Conservation (phyloP, 2,888 invertebrate species). For the Napeogenes sylphis region DNA sequence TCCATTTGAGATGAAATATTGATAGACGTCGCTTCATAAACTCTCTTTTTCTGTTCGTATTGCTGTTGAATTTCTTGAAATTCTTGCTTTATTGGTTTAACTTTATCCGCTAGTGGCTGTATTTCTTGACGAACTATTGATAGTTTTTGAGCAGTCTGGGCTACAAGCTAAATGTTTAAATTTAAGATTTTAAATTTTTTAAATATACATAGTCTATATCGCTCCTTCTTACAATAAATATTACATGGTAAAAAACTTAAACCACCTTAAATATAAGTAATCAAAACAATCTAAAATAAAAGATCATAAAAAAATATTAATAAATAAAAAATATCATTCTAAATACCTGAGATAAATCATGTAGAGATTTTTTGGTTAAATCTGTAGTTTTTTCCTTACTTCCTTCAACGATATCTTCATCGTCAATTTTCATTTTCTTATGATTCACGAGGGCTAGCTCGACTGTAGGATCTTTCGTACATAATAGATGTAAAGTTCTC, state of each 20-base stretch:
- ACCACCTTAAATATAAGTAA: too few relatives aligned
- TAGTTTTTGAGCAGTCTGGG: constrained; percentile 78
- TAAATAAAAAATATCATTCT: not conserved
- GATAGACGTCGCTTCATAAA: constrained; percentile 81
- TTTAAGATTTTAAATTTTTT: constrained; percentile 10
- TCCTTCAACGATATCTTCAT: constrained; percentile 78
- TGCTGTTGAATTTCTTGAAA: constrained; percentile 80
- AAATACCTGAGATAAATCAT: constrained; percentile 69
- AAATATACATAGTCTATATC: not conserved
- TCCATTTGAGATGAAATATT: constrained; percentile 76
- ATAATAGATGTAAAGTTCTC: constrained; percentile 86
- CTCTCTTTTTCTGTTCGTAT: constrained; percentile 82
- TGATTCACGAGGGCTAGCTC: constrained; percentile 73
- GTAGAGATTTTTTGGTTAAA: constrained; percentile 63
- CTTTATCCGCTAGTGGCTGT: constrained; percentile 66
- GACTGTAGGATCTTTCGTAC: constrained; percentile 74
- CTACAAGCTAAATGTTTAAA: constrained; percentile 69
- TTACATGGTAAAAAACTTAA: too few relatives aligned
- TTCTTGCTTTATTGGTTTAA: constrained; percentile 82
- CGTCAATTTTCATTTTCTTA: constrained; percentile 69
- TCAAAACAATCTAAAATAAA: too few relatives aligned
- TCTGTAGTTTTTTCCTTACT: constrained; percentile 55
- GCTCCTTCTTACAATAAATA: too few relatives aligned
- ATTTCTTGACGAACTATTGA: constrained; percentile 70
- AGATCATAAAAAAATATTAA: too few relatives aligned